Evolutionary conservation across 2,797 vertebrate genomes (phyloP).

Genomic region (Urocyon cinereoargenteus): DNA sequence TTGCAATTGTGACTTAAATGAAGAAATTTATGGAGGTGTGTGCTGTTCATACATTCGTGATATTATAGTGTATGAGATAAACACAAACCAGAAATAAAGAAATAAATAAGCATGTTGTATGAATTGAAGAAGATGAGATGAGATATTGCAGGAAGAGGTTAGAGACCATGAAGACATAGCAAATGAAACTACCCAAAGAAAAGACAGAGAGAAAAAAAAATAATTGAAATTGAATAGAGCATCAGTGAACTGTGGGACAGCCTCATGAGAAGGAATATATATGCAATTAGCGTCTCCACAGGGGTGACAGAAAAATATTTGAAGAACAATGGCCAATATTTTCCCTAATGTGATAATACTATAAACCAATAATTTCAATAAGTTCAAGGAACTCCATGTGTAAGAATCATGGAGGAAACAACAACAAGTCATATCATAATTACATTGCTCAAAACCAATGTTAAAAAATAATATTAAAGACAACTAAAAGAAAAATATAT

Average conservation of each 20-base stretch:
- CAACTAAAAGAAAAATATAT: neutral
- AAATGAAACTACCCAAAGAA: neutral
- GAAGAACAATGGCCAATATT: neutral
- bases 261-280: neutral
- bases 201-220: neutral
- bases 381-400: neutral
- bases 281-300: neutral
- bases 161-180: neutral
- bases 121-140: neutral
- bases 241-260: neutral
- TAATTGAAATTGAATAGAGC: neutral
- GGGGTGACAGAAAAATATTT: neutral
- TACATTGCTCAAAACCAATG: neutral
- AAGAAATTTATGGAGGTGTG: neutral
- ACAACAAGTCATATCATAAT: neutral
- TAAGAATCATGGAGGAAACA: neutral
- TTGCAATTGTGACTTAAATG: neutral
- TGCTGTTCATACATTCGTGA: neutral
- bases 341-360: neutral
- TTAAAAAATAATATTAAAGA: neutral
- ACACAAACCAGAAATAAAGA: neutral
- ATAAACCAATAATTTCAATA: neutral
- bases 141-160: neutral
- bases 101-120: neutral
- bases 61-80: neutral